Conservation (phyloP, 2,888 invertebrate genomes). For the Malthinus seriepunctatus region DNA sequence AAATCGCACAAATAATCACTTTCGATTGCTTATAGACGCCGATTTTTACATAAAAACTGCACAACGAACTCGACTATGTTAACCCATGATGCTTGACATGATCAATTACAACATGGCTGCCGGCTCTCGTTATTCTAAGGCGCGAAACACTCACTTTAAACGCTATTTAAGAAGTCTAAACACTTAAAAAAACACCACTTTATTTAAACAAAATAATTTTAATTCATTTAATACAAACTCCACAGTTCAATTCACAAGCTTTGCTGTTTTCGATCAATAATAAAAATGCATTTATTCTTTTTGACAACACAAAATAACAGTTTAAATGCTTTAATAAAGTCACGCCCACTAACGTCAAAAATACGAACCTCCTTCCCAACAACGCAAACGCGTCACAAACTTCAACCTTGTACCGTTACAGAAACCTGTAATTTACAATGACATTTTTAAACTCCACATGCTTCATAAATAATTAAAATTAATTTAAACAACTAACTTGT, state of each 20-base stretch:
- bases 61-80: slow-evolving; percentile 47
- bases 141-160: slow-evolving; percentile 46
- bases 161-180: slow-evolving; percentile 20
- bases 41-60: slow-evolving; percentile 37
- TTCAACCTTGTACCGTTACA: background rate
- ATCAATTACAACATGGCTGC: slow-evolving; percentile 57
- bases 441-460: background rate
- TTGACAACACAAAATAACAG: slow-evolving; percentile 54
- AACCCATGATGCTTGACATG: slow-evolving; percentile 57
- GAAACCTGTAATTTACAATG: background rate
- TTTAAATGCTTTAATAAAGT: slow-evolving; percentile 46
- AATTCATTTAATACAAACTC: slow-evolving; percentile 10
- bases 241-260: slow-evolving; percentile 12
- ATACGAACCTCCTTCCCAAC: background rate
- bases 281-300: slow-evolving; percentile 50
- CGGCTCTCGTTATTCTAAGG: slow-evolving; percentile 54
- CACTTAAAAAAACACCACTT: slow-evolving; percentile 4
- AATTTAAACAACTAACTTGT: background rate
- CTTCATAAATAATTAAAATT: background rate
- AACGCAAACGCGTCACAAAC: too few species aligned
- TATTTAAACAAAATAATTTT: slow-evolving; percentile 3
- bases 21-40: slow-evolving; percentile 25
- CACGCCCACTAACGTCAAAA: slow-evolving; percentile 41
- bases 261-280: slow-evolving; percentile 34
- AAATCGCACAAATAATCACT: slow-evolving; percentile 31